phyloP scores from a whole-genome alignment of 2,797 vertebrate genomes.

The Phrynocephalus vlangalii region DNA sequence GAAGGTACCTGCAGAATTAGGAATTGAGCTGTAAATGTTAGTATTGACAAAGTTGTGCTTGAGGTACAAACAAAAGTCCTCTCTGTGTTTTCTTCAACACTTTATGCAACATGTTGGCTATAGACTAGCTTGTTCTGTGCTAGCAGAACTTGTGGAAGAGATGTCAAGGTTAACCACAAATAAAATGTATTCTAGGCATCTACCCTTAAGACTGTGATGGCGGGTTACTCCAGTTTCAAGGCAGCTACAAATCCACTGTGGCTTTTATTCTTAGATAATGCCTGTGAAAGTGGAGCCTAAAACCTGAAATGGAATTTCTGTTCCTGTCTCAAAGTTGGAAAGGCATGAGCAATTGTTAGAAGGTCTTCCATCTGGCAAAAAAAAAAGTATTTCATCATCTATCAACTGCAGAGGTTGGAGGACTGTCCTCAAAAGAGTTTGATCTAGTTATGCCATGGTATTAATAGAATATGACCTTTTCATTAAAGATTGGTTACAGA shows the following conservation, averaged over 20 bases:
- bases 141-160: background rate
- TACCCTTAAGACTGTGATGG: background rate
- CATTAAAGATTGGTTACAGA: constrained; percentile 29
- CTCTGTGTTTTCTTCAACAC: background rate
- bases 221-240: too few relatives aligned
- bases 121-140: background rate
- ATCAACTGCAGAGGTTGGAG: background rate
- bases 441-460: constrained; percentile 18
- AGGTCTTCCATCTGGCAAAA: background rate
- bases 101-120: background rate
- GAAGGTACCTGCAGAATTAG: too few relatives aligned
- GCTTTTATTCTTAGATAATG: background rate
- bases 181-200: background rate
- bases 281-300: too few relatives aligned
- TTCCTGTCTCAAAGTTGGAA: background rate
- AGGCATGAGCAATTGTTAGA: background rate
- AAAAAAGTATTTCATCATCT: background rate
- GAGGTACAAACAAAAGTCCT: background rate
- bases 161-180: background rate
- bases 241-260: too few relatives aligned
- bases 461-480: constrained; percentile 18
- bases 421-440: background rate
- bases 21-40: too few relatives aligned
- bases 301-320: too few relatives aligned
- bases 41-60: background rate